Evolutionary conservation across 2,797 vertebrate genomes (phyloP).

Genomic region (Thripadectes ignobilis): DNA sequence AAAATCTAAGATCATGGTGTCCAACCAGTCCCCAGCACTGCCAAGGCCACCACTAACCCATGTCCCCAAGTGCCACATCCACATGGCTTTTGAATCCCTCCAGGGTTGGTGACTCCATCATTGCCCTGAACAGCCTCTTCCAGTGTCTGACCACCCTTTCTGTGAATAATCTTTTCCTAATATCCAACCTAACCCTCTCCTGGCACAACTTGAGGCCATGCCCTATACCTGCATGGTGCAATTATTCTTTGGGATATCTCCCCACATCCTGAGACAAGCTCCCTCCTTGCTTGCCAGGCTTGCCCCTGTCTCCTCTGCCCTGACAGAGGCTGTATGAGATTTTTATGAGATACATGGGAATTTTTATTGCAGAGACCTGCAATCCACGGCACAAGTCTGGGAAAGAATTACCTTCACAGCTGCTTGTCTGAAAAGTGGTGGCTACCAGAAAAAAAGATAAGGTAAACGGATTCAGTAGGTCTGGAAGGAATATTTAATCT

Average conservation of each 20-base stretch:
- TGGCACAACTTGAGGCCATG: accelerated
- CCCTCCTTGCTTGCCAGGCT: not conserved
- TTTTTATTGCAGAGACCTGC: not conserved
- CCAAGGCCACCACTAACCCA: not conserved
- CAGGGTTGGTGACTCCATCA: not conserved
- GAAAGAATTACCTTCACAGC: not conserved
- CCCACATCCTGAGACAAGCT: too few relatives aligned
- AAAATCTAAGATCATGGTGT: accelerated
- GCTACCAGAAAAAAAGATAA: not conserved
- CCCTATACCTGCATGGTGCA: accelerated
- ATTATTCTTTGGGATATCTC: not conserved
- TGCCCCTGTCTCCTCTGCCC: not conserved
- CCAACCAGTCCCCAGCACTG: not conserved
- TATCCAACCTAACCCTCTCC: not conserved
- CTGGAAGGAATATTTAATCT: not conserved
- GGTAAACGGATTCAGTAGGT: not conserved
- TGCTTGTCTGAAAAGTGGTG: not conserved
- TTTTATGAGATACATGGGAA: not conserved
- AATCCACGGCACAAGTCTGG: not conserved
- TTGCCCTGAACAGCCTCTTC: not conserved
- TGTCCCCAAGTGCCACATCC: not conserved
- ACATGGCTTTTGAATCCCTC: accelerated
- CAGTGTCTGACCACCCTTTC: not conserved
- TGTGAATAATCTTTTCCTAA: not conserved
- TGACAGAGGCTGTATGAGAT: not conserved